A percentile compares a stretch with the other conserved stretches of the same genome.
Evolutionary conservation across 2,113 vertebrate species (phyloP).

Genomic region (Gobio gobio): DNA sequence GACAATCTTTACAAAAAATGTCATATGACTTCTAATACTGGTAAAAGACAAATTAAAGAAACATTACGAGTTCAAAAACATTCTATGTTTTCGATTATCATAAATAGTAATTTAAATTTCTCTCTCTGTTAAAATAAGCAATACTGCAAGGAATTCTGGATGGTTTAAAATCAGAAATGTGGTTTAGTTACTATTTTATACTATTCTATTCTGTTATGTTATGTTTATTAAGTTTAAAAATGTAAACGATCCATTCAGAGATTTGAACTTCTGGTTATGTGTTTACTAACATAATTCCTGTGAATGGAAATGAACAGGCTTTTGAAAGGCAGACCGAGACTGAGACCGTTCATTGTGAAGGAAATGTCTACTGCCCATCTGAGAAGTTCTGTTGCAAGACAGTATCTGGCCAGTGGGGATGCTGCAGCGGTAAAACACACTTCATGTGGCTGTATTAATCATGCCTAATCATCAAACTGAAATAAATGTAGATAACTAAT

Average conservation of each 20-base stretch:
- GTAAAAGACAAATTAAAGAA: too few relatives aligned
- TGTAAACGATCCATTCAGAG: not conserved
- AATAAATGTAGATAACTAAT: not conserved
- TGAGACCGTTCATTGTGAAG: constrained; percentile 68
- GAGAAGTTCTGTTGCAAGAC: constrained; percentile 70
- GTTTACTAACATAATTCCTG: not conserved
- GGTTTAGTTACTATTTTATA: too few relatives aligned
- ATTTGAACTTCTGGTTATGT: not conserved
- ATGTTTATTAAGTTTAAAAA: not conserved
- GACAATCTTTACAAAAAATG: not conserved
- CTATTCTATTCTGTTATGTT: not conserved
- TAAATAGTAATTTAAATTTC: not conserved
- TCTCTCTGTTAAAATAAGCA: too few relatives aligned
- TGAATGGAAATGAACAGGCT: constrained; percentile 40
- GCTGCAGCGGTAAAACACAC: constrained; percentile 72
- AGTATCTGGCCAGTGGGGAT: constrained; percentile 63
- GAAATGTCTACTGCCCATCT: constrained; percentile 60
- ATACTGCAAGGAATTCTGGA: not conserved
- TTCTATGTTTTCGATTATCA: not conserved
- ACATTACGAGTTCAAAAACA: too few relatives aligned
- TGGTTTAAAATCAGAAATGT: not conserved
- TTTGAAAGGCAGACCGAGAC: not conserved
- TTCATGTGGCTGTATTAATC: not conserved
- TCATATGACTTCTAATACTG: not conserved
- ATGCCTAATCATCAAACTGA: not conserved